Percentiles rank a stretch among this genome's conserved stretches.
phyloP scores from a whole-genome alignment of 2,113 vertebrate genomes.

The Pantherophis guttatus region DNA sequence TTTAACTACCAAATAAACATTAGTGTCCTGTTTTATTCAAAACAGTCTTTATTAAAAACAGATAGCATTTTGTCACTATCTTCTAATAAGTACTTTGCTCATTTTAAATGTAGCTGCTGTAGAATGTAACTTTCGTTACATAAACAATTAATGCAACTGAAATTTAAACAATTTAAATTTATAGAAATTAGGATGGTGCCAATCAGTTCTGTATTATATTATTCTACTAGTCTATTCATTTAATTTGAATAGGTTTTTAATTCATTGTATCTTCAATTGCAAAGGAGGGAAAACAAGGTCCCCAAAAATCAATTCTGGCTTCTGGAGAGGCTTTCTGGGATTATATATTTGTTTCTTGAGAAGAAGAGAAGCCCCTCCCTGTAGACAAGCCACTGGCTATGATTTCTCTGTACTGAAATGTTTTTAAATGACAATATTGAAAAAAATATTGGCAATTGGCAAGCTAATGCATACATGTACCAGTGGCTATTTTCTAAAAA shows the following conservation, averaged over 20 bases:
- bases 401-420: conserved; percentile 61
- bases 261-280: neutral
- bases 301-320: neutral
- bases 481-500: conserved; percentile 63
- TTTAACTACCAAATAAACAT: conserved; percentile 59
- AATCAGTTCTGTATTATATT: conserved; percentile 56
- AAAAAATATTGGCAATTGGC: conserved; percentile 66
- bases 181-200: conserved; percentile 65
- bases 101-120: conserved; percentile 31
- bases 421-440: conserved; percentile 68
- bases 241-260: conserved; percentile 44
- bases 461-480: conserved; percentile 57
- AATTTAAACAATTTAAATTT: conserved; percentile 29
- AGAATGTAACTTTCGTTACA: conserved; percentile 66
- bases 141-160: conserved; percentile 54
- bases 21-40: conserved; percentile 47
- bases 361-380: conserved; percentile 36
- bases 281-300: neutral
- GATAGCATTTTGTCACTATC: conserved; percentile 31
- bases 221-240: conserved; percentile 40
- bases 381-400: conserved; percentile 50
- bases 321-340: conserved; percentile 34
- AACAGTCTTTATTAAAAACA: conserved; percentile 15
- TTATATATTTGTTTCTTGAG: conserved; percentile 31
- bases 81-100: conserved; percentile 39